Base-by-base conservation (phyloP, 2,797 vertebrate species). In the Rhinella marina region DNA sequence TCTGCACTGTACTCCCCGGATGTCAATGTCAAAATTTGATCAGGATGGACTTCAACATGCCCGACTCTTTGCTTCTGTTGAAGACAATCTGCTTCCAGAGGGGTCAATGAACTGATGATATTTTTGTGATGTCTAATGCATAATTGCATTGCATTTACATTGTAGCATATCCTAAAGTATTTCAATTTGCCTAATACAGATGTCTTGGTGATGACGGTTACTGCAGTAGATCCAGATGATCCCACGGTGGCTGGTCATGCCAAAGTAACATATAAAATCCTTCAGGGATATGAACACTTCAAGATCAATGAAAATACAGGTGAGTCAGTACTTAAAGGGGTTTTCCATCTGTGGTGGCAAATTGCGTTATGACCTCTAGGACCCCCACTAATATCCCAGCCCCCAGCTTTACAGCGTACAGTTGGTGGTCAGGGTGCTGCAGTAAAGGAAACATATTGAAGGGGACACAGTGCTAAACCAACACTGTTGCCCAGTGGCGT, bases 151-250 rank as follows among this genome's bases (percentile, higher is more conserved):
- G 23, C 23, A 32, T 17, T 16, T 27, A 21, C 16, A 73, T 21
- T 41, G 13, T 73, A 11, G 68, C 27, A 27, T 32, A 50, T 48
- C 48, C 25, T 61, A 61, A 13, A 21, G 32, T 9, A 23, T 61
- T 64, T 59, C 9, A n/a, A 25, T 76, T 48, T 77, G 27, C 23
- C 23, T 64, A 80, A 32, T 88, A 19, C 86, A 96, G 95, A 94
- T 77, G 95, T 94, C n/a, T 92, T 93, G 0, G 94, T 96, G 83
- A 93, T 92, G 75, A 92, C 86, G 79, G 90, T 96, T 88, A 94
- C 92, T 48, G 95, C 95, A 1, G 88, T 93, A 59, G 95, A 96
- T 17, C 93, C 94, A 72, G 95, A 96, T 29, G 95, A 96, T 87
- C 95, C 95, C 32, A 96, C 95, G 0, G 92, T 96, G 50, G 90